Evolutionary conservation across 2,888 invertebrate genomes (phyloP), one percentile per base, ranked within the genome.

Genomic region (Spilarctia lutea): DNA sequence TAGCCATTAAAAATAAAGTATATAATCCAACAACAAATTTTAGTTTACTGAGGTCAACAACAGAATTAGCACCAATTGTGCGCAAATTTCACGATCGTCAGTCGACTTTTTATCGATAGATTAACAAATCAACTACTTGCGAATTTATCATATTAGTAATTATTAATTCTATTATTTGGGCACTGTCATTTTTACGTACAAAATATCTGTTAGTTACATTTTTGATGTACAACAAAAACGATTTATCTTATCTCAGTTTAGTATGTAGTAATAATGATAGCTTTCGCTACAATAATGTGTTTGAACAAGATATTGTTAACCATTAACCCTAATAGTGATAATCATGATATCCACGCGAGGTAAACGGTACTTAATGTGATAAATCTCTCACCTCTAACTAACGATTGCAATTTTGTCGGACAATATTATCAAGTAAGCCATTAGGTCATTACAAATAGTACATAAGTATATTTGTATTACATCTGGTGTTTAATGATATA

Each of bases 391-490:
- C 69, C 70, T 79, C 20, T 11, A 72, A 68, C 70, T 84, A 81
- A 83, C 76, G 83, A 81, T 77, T 75, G 74, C 72, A 70, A 75
- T 84, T 79, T 74, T 68, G 72, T 73, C 71, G 56, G 78, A 83
- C 81, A 82, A 75, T 75, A 75, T 76, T 84, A 84, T 83, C 80
- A 76, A 66, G 42, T 71, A 71, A 76, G 72, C 75, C 77, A 82
- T 81, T 73, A 68, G 18, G 69, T 75, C 78, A 75, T 84, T 84
- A 81, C 71, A 66, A 74, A 75, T 84, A 82, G 82, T 82, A 78
- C 74, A 13, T 52, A 13, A 30, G 42, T 73, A 52, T 66, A 45
- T 69, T 42, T 70, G 68, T 76, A 72, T 71, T 65, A 45, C 42
- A n/a, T 65, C 65, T 71, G 52, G n/a, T 11, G 52, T 60, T 45